These are phyloP conservation scores for Automeris io DNA, from an alignment of 2,888 invertebrate genomes.

Conservation along the genomic window DNA sequence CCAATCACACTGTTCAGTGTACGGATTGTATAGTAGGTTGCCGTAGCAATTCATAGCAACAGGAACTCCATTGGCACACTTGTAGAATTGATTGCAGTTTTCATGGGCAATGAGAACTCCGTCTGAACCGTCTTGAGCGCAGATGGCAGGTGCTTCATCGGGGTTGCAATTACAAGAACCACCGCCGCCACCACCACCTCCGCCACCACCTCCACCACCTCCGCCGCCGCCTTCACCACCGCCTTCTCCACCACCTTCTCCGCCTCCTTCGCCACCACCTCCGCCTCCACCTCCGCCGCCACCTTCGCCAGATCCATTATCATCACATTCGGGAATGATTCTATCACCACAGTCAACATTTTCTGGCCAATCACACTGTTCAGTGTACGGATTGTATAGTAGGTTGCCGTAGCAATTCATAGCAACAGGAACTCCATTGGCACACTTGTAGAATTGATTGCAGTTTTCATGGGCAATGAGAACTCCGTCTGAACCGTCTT, in stretches of 20 bases:
- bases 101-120: conserved; percentile 19
- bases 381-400: conserved; percentile 15
- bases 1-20: conserved; percentile 25
- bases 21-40: conserved; percentile 20
- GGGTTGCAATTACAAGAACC: conserved; percentile 11
- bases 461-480: conserved; percentile 9
- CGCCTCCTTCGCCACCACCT: conserved; percentile 5
- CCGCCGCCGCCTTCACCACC: background rate
- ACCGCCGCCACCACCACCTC: conserved; percentile 8
- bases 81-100: conserved; percentile 23
- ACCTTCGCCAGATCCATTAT: background rate
- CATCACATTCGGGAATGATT: conserved; percentile 8
- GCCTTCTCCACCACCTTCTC: background rate
- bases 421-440: conserved; percentile 15
- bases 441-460: conserved; percentile 29
- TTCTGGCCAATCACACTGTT: conserved; percentile 25
- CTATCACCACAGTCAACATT: conserved; percentile 28
- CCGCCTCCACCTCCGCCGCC: conserved; percentile 8
- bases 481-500: conserved; percentile 21
- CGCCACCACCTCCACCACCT: conserved; percentile 6
- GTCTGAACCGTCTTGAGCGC: conserved; percentile 11
- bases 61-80: conserved; percentile 17
- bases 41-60: conserved; percentile 16
- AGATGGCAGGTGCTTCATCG: conserved; percentile 13
- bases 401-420: conserved; percentile 11